phyloP scores from a whole-genome alignment of 2,113 vertebrate genomes.

The Chroicocephalus ridibundus region DNA sequence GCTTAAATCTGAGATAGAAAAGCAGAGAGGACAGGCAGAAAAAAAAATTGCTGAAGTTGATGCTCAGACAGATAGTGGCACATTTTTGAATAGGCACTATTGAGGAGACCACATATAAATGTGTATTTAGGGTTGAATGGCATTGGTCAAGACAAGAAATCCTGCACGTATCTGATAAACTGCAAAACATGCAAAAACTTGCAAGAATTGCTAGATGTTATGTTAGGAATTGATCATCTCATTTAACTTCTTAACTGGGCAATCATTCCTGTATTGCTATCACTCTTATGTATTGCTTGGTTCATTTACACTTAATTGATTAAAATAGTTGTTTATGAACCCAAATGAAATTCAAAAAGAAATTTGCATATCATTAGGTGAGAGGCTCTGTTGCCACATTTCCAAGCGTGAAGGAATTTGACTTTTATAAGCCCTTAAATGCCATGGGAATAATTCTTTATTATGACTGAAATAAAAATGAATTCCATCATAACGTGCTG shows the following conservation, averaged over 20 bases:
- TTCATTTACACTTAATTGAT: constrained; percentile 10
- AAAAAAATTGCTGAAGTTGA: neutral
- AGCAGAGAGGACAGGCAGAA: neutral
- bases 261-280: neutral
- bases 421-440: neutral
- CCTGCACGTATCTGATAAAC: neutral
- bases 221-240: neutral
- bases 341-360: neutral
- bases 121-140: neutral
- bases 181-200: neutral
- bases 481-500: neutral
- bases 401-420: neutral
- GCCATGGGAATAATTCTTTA: neutral
- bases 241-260: neutral
- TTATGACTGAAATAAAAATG: neutral
- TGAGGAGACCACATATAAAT: neutral
- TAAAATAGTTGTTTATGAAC: neutral
- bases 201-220: neutral
- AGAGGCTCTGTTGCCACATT: neutral
- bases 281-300: neutral
- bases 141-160: neutral
- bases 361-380: neutral
- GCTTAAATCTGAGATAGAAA: neutral
- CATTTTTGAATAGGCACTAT: neutral
- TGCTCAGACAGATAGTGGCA: neutral